Percentiles rank a stretch among this genome's conserved stretches.
phyloP scores from a whole-genome alignment of 1,140 invertebrate genomes.

The Pomacea maculata region DNA sequence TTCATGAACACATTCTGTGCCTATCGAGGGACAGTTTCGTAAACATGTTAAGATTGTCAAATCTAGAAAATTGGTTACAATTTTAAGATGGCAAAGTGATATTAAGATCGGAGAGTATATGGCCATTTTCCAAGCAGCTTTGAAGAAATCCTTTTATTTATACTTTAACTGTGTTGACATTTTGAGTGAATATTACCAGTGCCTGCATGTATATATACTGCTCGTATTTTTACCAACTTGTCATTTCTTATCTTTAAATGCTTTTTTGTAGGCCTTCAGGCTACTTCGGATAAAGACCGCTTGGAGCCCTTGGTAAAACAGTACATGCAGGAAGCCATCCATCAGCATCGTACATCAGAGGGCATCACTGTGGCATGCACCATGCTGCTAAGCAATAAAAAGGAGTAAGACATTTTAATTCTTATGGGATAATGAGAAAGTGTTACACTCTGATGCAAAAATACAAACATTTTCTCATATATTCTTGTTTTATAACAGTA shows the following conservation, averaged over 20 bases:
- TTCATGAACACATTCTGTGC: too few relatives aligned
- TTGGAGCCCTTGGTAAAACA: constrained; percentile 37
- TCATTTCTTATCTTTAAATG: neutral
- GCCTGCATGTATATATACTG: neutral
- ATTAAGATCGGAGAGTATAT: too few relatives aligned
- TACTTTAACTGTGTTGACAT: neutral
- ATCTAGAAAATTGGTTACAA: too few relatives aligned
- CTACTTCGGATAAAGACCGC: constrained; percentile 17
- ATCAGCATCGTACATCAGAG: neutral
- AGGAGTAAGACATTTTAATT: constrained; percentile 2
- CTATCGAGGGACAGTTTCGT: too few relatives aligned
- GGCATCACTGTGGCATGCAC: constrained; percentile 22
- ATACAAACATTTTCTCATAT: too few relatives aligned
- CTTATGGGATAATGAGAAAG: too few relatives aligned
- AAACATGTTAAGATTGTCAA: too few relatives aligned
- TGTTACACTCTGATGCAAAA: too few relatives aligned
- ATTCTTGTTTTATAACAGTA: too few relatives aligned
- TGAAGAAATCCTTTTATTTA: too few relatives aligned
- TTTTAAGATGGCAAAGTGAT: too few relatives aligned
- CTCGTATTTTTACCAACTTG: constrained; percentile 13
- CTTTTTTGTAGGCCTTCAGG: constrained; percentile 14
- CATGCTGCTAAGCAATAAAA: constrained; percentile 19
- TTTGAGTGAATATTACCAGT: neutral
- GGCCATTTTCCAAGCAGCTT: too few relatives aligned
- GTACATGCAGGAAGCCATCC: constrained; percentile 33